phyloP scores from a whole-genome alignment of 2,113 vertebrate species.

The Tonatia bakeri region DNA sequence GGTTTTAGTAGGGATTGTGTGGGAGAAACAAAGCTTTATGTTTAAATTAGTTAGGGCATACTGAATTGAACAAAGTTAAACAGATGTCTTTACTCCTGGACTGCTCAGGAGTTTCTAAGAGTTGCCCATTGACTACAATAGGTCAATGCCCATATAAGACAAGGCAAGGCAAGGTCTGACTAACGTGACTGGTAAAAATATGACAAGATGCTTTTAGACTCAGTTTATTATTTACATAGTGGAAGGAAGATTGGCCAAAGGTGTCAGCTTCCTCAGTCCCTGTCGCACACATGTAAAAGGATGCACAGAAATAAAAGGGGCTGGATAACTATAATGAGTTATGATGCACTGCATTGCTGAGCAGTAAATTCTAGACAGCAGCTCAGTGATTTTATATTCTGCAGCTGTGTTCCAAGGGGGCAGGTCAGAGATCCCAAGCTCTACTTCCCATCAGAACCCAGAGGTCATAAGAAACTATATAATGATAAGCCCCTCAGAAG shows the following conservation, averaged over 20 bases:
- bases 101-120: neutral
- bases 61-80: neutral
- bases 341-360: neutral
- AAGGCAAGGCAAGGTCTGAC: neutral
- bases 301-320: neutral
- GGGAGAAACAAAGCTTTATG: neutral
- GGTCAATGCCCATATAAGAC: neutral
- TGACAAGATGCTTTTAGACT: neutral
- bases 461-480: neutral
- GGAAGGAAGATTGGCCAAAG: neutral
- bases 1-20: neutral
- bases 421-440: neutral
- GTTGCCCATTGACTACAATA: neutral
- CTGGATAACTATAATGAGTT: neutral
- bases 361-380: neutral
- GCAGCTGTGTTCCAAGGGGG: neutral
- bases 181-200: neutral
- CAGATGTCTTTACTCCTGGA: neutral
- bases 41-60: neutral
- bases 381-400: neutral
- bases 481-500: neutral
- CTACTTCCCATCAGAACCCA: neutral
- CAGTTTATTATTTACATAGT: neutral
- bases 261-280: neutral
- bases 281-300: neutral